A percentile compares a stretch with the other conserved stretches of the same genome.
Evolutionary conservation across 2,797 vertebrate genomes (phyloP).

Genomic region (Syngnathus acus): DNA sequence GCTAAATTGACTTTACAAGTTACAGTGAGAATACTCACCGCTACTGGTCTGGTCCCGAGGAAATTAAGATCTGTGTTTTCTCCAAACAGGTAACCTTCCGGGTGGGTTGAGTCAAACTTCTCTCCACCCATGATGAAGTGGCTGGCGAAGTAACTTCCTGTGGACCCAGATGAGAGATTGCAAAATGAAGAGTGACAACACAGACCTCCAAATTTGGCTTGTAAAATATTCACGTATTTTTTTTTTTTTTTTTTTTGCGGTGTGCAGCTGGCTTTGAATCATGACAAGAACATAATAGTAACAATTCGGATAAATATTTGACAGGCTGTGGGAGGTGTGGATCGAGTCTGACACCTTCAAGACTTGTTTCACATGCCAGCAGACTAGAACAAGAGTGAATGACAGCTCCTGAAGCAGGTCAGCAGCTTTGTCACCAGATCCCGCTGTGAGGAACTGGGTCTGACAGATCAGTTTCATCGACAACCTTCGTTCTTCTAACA

Average conservation of each 20-base stretch:
- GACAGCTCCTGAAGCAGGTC: slow-evolving; percentile 40
- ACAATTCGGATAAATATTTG: slow-evolving; percentile 20
- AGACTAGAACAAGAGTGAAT: slow-evolving; percentile 6
- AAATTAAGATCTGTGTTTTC: slow-evolving; percentile 99
- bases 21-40: slow-evolving; percentile 65
- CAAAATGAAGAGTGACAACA: background rate
- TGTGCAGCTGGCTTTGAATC: slow-evolving; percentile 1
- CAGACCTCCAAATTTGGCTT: background rate
- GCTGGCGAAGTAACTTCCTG: slow-evolving; percentile 96
- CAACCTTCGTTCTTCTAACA: slow-evolving; percentile 5
- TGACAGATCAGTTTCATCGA: slow-evolving; percentile 47
- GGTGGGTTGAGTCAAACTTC: slow-evolving; percentile 96
- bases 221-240: background rate
- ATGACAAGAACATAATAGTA: slow-evolving; percentile 42
- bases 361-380: background rate
- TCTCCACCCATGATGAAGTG: slow-evolving; percentile 99
- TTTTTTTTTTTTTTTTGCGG: slow-evolving; percentile 37
- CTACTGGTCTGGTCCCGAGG: slow-evolving; percentile 88
- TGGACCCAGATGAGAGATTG: background rate
- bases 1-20: background rate
- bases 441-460: slow-evolving; percentile 43
- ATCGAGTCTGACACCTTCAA: background rate
- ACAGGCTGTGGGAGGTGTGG: background rate
- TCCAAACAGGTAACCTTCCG: slow-evolving; percentile 95
- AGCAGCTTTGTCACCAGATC: slow-evolving; percentile 50